Conservation (phyloP, 2,113 vertebrate genomes). For the Illadopsis cleaveri region DNA sequence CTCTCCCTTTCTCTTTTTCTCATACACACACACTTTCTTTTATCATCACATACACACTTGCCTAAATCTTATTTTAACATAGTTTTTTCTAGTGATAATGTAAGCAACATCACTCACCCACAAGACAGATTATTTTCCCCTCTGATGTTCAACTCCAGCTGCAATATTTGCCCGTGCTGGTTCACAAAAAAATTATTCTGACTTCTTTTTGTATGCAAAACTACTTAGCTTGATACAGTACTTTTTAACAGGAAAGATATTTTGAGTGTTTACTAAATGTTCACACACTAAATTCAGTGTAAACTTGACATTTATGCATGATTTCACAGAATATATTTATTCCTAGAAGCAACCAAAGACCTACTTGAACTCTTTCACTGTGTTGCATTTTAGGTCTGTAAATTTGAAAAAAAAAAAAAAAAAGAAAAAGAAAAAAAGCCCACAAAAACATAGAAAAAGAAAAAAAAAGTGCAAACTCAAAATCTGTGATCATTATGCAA, state of each 20-base stretch:
- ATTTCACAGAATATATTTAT: neutral
- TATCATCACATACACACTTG: neutral
- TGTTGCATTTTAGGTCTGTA: neutral
- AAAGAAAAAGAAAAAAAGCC: neutral
- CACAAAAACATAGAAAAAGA: neutral
- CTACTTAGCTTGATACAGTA: neutral
- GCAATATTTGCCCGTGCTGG: neutral
- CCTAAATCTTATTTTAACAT: neutral
- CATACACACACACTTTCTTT: neutral
- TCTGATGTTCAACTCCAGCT: neutral
- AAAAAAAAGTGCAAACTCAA: neutral
- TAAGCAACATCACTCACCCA: neutral
- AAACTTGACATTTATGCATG: neutral
- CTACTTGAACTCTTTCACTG: neutral
- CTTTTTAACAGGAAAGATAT: neutral
- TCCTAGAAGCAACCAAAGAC: neutral
- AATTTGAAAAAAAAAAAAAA: neutral
- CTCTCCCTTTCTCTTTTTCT: neutral
- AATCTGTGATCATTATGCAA: neutral
- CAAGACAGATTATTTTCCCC: neutral
- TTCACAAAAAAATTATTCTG: neutral
- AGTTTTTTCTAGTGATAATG: neutral
- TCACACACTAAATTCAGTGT: neutral
- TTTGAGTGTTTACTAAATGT: conserved; percentile 5
- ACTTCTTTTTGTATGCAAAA: conserved; percentile 6